Percentiles rank a stretch among this genome's conserved stretches.
phyloP scores from a whole-genome alignment of 2,113 vertebrate genomes.

The Pavo muticus region DNA sequence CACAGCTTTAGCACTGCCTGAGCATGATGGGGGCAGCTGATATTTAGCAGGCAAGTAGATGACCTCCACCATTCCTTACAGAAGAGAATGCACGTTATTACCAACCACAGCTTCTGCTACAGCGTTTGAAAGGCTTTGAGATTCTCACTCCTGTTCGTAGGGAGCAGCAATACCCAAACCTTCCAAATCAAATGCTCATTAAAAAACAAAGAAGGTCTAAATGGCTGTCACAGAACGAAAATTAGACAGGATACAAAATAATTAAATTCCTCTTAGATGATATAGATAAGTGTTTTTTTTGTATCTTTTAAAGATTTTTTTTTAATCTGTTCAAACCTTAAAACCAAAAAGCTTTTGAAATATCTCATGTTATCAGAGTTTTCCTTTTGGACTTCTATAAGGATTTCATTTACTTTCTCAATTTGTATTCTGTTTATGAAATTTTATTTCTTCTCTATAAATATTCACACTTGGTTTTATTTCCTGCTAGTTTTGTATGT shows the following conservation, averaged over 20 bases:
- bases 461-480: not conserved
- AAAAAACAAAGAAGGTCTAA: not conserved
- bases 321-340: not conserved
- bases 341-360: not conserved
- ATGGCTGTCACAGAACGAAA: not conserved
- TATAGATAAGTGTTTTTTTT: not conserved
- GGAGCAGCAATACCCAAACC: not conserved
- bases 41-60: not conserved
- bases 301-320: not conserved
- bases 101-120: not conserved
- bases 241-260: not conserved
- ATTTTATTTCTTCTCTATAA: conserved; percentile 7
- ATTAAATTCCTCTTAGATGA: not conserved
- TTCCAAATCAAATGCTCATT: not conserved
- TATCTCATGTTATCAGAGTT: not conserved
- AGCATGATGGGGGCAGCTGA: not conserved
- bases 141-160: not conserved
- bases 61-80: not conserved
- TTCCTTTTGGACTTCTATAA: conserved; percentile 16
- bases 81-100: not conserved
- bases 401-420: not conserved
- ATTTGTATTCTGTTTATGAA: not conserved
- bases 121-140: not conserved
- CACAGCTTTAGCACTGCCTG: not conserved
- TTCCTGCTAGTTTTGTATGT: not conserved